Conservation (phyloP, 2,888 invertebrate genomes). For the Mystacides longicornis region DNA sequence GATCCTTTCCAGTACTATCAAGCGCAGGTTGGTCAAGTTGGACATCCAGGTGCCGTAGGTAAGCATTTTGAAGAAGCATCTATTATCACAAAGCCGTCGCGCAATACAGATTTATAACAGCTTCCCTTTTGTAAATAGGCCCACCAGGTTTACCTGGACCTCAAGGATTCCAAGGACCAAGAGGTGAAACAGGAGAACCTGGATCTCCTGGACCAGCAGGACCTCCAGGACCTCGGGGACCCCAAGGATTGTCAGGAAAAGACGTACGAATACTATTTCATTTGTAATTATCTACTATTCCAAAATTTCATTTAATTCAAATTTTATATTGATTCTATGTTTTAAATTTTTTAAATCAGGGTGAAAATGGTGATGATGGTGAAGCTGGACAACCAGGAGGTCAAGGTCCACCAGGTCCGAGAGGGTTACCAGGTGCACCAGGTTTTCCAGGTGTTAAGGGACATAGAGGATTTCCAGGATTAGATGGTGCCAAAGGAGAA, state of each 20-base stretch:
- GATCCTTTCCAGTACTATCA: constrained; percentile 70
- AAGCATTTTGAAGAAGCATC: too few relatives aligned
- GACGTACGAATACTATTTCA: constrained; percentile 64
- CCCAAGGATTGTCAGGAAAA: constrained; percentile 66
- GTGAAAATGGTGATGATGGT: constrained; percentile 71
- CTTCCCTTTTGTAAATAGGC: constrained; percentile 30
- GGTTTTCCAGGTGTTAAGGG: constrained; percentile 79
- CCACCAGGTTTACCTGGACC: constrained; percentile 51
- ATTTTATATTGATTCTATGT: too few relatives aligned
- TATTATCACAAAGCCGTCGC: neutral
- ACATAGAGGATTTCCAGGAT: constrained; percentile 71
- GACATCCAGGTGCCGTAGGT: constrained; percentile 74
- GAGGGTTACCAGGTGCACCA: constrained; percentile 67
- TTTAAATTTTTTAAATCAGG: constrained; percentile 42
- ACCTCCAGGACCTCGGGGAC: constrained; percentile 58
- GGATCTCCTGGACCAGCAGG: constrained; percentile 62
- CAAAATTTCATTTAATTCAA: too few relatives aligned
- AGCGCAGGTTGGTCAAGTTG: constrained; percentile 71
- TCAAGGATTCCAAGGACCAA: constrained; percentile 75
- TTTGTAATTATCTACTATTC: too few relatives aligned
- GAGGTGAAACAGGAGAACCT: constrained; percentile 73
- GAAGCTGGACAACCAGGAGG: constrained; percentile 68
- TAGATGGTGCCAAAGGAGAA: constrained; percentile 77
- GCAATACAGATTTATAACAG: neutral
- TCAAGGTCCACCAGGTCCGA: constrained; percentile 62